Evolutionary conservation across 2,113 vertebrate genomes (phyloP), one percentile per base, ranked within the genome.

Genomic region (Mesoclemmys tuberculata): DNA sequence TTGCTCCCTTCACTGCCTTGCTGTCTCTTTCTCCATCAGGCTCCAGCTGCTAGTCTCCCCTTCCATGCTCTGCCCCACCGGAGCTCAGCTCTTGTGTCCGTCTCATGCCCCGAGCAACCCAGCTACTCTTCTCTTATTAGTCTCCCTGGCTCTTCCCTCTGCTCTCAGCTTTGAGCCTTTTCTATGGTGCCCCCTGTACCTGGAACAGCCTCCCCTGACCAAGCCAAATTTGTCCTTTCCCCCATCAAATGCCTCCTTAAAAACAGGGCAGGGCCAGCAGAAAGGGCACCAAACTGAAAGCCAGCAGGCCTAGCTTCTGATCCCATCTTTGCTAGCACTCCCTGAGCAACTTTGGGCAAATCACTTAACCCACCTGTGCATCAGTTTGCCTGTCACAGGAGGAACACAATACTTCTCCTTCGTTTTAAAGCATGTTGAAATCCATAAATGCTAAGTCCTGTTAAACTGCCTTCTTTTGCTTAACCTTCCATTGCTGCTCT

Each of bases 331-430:
- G 26, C 41, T 46, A 46, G 24, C 41, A 77, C 26, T 77, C 74
- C 6, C 24, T 46, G 8, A 26, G 38, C 26, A 41, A 46, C 74
- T 27, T 26, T 29, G 41, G 26, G 12, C 74, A 77, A 44, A 77
- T 77, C 44, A 27, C 26, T 77, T 46, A 44, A 8, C 41, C 6
- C 3, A 14, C 26, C 41, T 4, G 7, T 27, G 44, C 44, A 24
- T 77, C 74, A 77, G 74, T 16, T 77, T 77, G 12, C 26, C 74
- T 44, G 74, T 3, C 22, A 13, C 26, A 46, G 4, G 44, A 46
- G 44, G 41, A 14, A 46, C 21, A 21, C 2, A 0, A 44, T 1
- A 0, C 13, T 85, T 75, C 54, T 6, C 58, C 22, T 2, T 11
- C 3, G 12, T 24, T 55, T 18, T 31, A 11, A 68, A 22, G 54